Evolutionary conservation across 2,888 invertebrate species (phyloP).

Genomic region (Gnatocerus cornutus): DNA sequence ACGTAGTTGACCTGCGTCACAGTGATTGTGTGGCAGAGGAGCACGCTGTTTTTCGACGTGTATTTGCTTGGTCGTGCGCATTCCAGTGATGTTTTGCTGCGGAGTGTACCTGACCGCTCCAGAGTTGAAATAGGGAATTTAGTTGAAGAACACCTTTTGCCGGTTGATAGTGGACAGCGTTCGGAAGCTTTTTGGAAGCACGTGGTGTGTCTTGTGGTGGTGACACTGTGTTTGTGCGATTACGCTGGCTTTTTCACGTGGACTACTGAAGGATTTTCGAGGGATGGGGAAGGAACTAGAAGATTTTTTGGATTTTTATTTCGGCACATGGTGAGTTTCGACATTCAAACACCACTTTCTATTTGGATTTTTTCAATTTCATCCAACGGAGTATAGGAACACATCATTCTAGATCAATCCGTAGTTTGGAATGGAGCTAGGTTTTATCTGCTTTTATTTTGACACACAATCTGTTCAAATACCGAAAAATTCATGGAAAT

Average conservation of each 20-base stretch:
- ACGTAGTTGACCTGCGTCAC: conserved; percentile 60
- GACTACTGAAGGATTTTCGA: conserved; percentile 52
- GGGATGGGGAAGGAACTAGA: conserved; percentile 55
- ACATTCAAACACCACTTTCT: neutral
- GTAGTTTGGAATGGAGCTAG: too few species aligned
- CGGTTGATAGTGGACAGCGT: conserved; percentile 60
- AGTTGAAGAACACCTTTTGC: conserved; percentile 68
- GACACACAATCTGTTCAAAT: neutral
- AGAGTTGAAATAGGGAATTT: conserved; percentile 68
- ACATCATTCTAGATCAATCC: too few species aligned
- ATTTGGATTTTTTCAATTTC: too few species aligned
- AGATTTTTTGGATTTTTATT: conserved; percentile 62
- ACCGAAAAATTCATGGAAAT: too few species aligned
- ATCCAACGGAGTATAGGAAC: too few species aligned
- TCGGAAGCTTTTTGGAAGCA: conserved; percentile 59
- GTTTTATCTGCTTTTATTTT: too few species aligned
- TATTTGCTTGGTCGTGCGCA: conserved; percentile 63
- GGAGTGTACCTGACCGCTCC: conserved; percentile 71
- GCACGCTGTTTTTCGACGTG: neutral
- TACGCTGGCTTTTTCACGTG: conserved; percentile 11
- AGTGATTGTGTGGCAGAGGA: conserved; percentile 50
- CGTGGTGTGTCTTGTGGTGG: conserved; percentile 62
- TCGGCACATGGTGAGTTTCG: conserved; percentile 64
- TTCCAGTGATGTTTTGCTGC: conserved; percentile 70
- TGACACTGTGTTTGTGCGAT: conserved; percentile 58